These are phyloP conservation scores for Plestiodon gilberti DNA, from an alignment of 2,113 vertebrate genomes.

Conservation along the genomic window DNA sequence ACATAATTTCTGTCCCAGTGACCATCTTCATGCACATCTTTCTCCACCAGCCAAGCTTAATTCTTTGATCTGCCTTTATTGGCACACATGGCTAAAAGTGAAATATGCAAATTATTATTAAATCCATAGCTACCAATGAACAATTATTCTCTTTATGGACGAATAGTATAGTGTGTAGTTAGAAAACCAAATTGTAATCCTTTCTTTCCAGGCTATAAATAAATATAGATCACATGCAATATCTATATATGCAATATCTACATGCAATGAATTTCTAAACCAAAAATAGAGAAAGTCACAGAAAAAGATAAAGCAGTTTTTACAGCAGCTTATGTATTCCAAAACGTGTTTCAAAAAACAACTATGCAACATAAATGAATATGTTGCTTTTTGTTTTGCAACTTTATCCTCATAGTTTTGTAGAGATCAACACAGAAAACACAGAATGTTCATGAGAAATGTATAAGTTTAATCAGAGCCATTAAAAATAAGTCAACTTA, in stretches of 20 bases:
- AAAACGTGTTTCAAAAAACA: background rate
- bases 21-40: background rate
- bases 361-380: background rate
- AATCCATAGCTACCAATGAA: background rate
- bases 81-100: background rate
- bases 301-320: background rate
- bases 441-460: background rate
- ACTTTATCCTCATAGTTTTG: background rate
- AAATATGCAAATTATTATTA: background rate
- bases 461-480: conserved; percentile 34
- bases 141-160: background rate
- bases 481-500: conserved; percentile 53
- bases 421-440: background rate
- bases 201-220: background rate
- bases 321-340: background rate
- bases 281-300: background rate
- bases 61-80: background rate
- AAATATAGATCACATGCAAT: background rate
- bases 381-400: background rate
- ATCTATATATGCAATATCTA: background rate
- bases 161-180: background rate
- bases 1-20: background rate
- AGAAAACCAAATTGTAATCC: too few species aligned
- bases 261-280: too few species aligned
- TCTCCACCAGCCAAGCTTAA: background rate